phyloP scores from a whole-genome alignment of 2,888 invertebrate species.

The Hirtodrosophila histrioides region DNA sequence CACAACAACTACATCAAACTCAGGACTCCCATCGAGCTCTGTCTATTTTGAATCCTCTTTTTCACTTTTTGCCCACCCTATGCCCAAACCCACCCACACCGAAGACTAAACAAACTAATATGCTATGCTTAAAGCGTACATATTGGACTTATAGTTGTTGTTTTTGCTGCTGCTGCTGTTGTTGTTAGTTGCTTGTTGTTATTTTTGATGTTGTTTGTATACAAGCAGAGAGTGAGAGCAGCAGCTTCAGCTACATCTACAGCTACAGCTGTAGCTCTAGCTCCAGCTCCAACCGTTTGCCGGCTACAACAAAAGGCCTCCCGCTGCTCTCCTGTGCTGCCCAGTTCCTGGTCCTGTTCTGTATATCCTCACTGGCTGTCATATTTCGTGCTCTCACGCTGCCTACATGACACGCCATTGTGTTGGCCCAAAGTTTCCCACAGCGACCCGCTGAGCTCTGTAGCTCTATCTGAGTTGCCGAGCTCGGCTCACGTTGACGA shows the following conservation, averaged over 20 bases:
- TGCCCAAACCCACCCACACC: conserved; percentile 17
- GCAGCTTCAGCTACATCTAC: conserved; percentile 2
- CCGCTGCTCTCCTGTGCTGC: conserved; percentile 45
- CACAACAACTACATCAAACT: conserved; percentile 73
- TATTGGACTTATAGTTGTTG: conserved; percentile 76
- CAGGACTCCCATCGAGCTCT: conserved; percentile 59
- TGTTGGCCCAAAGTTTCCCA: conserved; percentile 45
- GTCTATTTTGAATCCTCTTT: conserved; percentile 78
- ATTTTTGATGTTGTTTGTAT: conserved; percentile 64
- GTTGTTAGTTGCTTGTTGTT: conserved; percentile 65
- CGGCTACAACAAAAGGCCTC: conserved; percentile 70
- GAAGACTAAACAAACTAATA: conserved; percentile 73
- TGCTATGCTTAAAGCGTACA: conserved; percentile 81
- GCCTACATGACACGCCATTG: conserved; percentile 66
- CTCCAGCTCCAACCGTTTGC: conserved; percentile 12
- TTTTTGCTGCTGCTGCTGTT: conserved; percentile 41
- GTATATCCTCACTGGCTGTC: conserved; percentile 52
- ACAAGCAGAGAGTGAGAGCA: conserved; percentile 11
- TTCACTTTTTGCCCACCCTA: conserved; percentile 53
- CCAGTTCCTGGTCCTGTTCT: conserved; percentile 5
- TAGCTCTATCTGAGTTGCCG: conserved; percentile 21
- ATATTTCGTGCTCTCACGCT: conserved; percentile 73
- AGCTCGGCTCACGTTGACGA: conserved; percentile 48
- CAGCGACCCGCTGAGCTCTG: conserved; percentile 50
- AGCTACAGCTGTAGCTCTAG: conserved; percentile 2